A percentile compares a stretch with the other conserved stretches of the same genome.
phyloP scores from a whole-genome alignment of 2,113 vertebrate species.

The Phaetusa simplex region DNA sequence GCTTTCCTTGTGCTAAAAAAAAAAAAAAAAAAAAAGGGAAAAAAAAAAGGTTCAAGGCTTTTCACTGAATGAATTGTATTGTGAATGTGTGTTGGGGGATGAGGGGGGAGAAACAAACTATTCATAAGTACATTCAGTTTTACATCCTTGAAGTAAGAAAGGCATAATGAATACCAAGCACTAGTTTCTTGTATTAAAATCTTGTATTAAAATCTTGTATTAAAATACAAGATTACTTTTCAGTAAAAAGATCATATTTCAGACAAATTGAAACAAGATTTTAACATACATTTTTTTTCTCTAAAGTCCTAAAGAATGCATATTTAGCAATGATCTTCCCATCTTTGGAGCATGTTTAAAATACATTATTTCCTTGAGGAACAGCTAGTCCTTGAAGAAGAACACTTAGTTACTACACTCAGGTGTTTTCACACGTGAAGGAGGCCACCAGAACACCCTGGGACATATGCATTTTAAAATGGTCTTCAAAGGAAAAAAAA shows the following conservation, averaged over 20 bases:
- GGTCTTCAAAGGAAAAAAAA: not conserved
- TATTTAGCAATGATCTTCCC: not conserved
- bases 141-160: slow-evolving; percentile 20
- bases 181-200: not conserved
- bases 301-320: not conserved
- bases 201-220: too few relatives aligned
- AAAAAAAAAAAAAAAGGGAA: not conserved
- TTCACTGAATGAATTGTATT: slow-evolving; percentile 22
- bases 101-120: not conserved
- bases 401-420: not conserved
- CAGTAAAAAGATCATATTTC: not conserved
- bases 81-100: not conserved
- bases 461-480: not conserved
- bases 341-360: not conserved
- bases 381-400: not conserved
- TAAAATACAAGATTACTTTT: not conserved
- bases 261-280: not conserved
- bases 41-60: not conserved
- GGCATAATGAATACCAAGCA: not conserved
- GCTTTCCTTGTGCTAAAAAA: not conserved
- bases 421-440: not conserved
- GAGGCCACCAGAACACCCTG: not conserved
- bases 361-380: not conserved
- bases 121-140: not conserved
- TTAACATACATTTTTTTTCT: not conserved